Evolutionary conservation across 2,797 vertebrate species (phyloP).

Genomic region (Bovichtus diacanthus): DNA sequence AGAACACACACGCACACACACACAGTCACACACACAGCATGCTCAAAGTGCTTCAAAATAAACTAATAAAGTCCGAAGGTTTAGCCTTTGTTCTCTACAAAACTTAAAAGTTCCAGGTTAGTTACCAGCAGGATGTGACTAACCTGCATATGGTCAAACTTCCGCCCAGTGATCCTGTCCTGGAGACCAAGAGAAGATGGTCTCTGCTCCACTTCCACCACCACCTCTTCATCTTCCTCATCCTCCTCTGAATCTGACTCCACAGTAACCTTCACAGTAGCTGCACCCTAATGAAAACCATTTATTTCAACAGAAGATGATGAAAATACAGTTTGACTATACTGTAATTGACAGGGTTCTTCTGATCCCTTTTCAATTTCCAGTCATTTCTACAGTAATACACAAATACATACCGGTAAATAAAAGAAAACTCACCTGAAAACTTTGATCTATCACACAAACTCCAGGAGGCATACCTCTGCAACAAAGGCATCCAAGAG

Average conservation of each 20-base stretch:
- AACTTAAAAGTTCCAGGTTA: neutral
- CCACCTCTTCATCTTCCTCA: constrained; percentile 51
- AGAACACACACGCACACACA: constrained; percentile 21
- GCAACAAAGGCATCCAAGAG: constrained; percentile 45
- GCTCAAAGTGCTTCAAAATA: neutral
- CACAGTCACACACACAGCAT: constrained; percentile 10
- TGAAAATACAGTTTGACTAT: neutral
- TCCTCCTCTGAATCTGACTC: constrained; percentile 77
- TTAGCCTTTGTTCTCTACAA: neutral
- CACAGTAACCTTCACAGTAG: constrained; percentile 75
- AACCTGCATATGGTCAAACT: constrained; percentile 73
- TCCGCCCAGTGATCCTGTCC: constrained; percentile 56
- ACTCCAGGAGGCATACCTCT: constrained; percentile 78
- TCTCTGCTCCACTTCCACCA: constrained; percentile 46
- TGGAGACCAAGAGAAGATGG: constrained; percentile 32
- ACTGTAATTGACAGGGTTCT: neutral
- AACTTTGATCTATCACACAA: constrained; percentile 56
- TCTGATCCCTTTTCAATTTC: neutral
- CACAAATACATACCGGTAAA: neutral
- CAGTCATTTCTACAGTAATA: neutral
- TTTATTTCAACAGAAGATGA: neutral
- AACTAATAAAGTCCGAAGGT: neutral
- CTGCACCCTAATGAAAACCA: constrained; percentile 68
- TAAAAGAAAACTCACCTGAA: constrained; percentile 72
- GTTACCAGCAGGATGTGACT: neutral